Percentiles rank a stretch among this genome's conserved stretches.
Conservation (phyloP, 1,140 invertebrate species). For the Leptinotarsa lineolata region DNA sequence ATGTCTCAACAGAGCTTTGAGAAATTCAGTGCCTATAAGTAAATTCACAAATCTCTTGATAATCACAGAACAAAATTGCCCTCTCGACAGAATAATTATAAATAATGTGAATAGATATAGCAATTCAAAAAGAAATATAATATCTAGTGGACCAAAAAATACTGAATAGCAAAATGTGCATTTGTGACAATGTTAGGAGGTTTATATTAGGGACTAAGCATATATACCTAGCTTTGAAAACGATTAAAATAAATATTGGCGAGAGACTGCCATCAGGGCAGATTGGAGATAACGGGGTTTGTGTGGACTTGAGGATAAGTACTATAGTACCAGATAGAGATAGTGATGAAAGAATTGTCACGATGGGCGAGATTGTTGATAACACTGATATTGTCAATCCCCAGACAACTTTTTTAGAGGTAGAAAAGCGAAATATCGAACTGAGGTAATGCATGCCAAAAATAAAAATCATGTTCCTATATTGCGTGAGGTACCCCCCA, state of each 20-base stretch:
- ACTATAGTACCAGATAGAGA: constrained; percentile 7
- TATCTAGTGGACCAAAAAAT: constrained; percentile 2
- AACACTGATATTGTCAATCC: neutral
- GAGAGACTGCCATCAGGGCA: neutral
- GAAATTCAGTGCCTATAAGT: constrained; percentile 4
- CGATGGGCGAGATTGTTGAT: neutral
- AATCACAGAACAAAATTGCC: constrained; percentile 6
- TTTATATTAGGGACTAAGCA: neutral
- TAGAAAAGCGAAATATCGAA: neutral
- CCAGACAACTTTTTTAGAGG: constrained; percentile 12
- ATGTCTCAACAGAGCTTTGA: constrained; percentile 9
- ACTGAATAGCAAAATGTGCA: constrained; percentile 1
- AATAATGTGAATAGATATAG: neutral
- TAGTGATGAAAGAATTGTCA: constrained; percentile 2
- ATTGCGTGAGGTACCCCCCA: neutral
- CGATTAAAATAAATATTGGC: neutral
- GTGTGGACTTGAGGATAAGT: neutral
- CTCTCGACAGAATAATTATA: constrained; percentile 6
- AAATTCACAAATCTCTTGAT: constrained; percentile 4
- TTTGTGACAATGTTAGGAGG: neutral
- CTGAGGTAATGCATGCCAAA: constrained; percentile 1
- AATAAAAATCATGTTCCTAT: neutral
- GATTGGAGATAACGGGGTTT: neutral
- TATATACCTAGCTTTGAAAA: neutral
- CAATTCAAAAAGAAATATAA: constrained; percentile 11